A percentile compares a stretch with the other conserved stretches of the same genome.
Evolutionary conservation across 2,113 vertebrate species (phyloP).

Genomic region (Vidua chalybeata): DNA sequence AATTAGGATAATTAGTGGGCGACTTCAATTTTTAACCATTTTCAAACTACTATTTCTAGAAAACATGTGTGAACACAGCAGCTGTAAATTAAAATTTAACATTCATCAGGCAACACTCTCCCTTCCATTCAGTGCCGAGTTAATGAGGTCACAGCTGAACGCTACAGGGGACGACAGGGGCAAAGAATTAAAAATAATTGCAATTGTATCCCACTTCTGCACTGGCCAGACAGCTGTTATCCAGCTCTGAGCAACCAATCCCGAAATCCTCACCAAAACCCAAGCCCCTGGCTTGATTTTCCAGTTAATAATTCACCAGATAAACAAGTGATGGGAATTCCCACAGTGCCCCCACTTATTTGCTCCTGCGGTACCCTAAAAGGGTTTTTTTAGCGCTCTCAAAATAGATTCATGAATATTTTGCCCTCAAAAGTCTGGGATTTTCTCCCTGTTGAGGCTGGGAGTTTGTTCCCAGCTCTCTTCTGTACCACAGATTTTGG

Average conservation of each 20-base stretch:
- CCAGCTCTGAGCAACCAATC: fast-evolving
- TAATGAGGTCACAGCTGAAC: constrained; percentile 48
- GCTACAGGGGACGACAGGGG: not conserved
- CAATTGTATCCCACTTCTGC: not conserved
- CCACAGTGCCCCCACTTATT: not conserved
- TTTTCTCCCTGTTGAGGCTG: not conserved
- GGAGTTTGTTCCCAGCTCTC: not conserved
- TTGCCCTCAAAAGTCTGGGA: not conserved
- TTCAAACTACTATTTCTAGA: not conserved
- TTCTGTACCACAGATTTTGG: not conserved
- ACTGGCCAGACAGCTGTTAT: not conserved
- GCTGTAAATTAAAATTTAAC: constrained; percentile 1
- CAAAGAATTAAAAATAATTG: not conserved
- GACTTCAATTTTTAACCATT: not conserved
- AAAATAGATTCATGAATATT: not conserved
- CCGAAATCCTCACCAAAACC: not conserved
- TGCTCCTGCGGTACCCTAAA: not conserved
- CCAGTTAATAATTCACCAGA: constrained; percentile 29
- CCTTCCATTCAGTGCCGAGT: not conserved
- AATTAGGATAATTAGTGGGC: not conserved
- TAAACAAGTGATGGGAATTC: constrained; percentile 8
- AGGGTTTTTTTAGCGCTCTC: not conserved
- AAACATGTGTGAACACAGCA: not conserved
- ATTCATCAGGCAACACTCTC: not conserved
- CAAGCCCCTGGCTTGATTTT: not conserved